phyloP scores from a whole-genome alignment of 2,888 invertebrate genomes.

The Aelia acuminata region DNA sequence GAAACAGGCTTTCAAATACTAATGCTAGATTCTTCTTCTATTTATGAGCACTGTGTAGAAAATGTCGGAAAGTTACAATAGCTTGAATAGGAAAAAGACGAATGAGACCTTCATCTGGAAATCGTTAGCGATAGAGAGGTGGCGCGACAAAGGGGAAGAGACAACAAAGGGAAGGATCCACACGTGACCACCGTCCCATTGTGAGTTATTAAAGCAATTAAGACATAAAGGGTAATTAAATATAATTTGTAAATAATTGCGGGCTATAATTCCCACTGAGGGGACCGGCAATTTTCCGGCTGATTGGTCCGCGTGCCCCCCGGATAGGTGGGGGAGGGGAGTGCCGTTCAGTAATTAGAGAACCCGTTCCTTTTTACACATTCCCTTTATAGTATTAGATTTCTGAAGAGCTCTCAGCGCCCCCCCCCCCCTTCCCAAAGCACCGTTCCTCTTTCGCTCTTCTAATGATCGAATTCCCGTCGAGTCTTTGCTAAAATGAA shows the following conservation, averaged over 20 bases:
- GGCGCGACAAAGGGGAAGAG: not conserved
- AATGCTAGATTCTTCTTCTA: too few species aligned
- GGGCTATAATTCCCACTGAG: conserved; percentile 15
- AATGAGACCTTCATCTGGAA: not conserved
- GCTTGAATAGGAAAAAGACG: too few species aligned
- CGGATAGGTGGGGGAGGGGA: too few species aligned
- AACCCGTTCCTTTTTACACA: conserved; percentile 26
- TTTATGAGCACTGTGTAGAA: too few species aligned
- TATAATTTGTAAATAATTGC: conserved; percentile 12
- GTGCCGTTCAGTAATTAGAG: conserved; percentile 26
- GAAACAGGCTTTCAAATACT: too few species aligned
- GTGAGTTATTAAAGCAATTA: conserved; percentile 25
- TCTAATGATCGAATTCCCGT: not conserved
- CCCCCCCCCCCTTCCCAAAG: too few species aligned
- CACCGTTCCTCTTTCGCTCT: not conserved
- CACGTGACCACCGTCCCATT: not conserved
- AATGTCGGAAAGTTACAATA: too few species aligned
- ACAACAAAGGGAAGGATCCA: not conserved
- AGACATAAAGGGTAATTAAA: not conserved
- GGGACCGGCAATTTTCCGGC: conserved; percentile 34
- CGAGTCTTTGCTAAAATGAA: not conserved
- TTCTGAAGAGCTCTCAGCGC: not conserved
- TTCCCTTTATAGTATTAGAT: conserved; percentile 33
- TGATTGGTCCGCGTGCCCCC: not conserved
- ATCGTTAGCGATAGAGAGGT: not conserved